phyloP scores from a whole-genome alignment of 1,140 invertebrate species.

The Hylaeus volcanicus region DNA sequence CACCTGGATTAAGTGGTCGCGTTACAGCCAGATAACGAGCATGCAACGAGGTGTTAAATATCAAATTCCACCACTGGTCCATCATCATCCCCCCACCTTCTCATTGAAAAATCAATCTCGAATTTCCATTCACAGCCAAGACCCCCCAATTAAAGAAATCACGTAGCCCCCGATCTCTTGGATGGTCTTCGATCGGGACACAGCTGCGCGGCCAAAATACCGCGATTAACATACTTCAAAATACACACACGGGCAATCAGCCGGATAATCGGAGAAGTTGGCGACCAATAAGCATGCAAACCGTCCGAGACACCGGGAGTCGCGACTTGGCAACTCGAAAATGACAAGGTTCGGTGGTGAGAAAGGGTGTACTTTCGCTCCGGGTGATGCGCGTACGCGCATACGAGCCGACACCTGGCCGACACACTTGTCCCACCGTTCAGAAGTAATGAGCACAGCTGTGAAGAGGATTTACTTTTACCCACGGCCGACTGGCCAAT shows the following conservation, averaged over 20 bases:
- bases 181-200: neutral
- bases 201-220: conserved; percentile 6
- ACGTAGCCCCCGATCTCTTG: neutral
- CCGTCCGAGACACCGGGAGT: neutral
- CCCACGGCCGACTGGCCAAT: neutral
- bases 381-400: conserved; percentile 3
- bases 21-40: too few relatives aligned
- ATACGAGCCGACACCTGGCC: conserved; percentile 19
- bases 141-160: neutral
- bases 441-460: conserved; percentile 8
- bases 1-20: too few relatives aligned
- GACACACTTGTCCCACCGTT: neutral
- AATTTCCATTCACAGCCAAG: neutral
- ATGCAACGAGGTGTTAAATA: too few relatives aligned
- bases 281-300: conserved; percentile 1
- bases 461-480: neutral
- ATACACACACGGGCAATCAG: neutral
- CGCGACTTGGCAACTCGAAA: conserved; percentile 33
- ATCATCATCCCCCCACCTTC: too few relatives aligned
- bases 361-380: conserved; percentile 17
- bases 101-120: neutral
- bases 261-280: neutral
- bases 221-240: conserved; percentile 19
- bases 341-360: conserved; percentile 25
- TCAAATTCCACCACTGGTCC: too few relatives aligned